Percentiles rank a stretch among this genome's conserved stretches.
These are phyloP conservation scores for Acanthopleura granulata DNA, from an alignment of 2,888 invertebrate genomes.

Conservation along the genomic window DNA sequence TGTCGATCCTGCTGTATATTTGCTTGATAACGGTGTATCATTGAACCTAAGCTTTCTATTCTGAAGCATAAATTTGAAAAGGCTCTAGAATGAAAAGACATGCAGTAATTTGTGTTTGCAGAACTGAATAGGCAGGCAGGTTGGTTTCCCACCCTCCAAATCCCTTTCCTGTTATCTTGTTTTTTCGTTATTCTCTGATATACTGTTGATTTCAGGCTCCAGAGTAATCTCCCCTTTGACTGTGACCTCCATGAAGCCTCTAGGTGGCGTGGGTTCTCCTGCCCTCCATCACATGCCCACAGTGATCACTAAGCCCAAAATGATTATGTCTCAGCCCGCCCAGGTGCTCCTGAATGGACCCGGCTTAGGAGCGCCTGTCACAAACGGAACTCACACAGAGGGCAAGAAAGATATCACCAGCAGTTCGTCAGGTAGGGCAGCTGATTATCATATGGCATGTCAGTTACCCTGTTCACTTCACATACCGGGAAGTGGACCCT, in stretches of 20 bases:
- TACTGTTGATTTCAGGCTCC: conserved; percentile 42
- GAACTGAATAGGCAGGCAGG: too few species aligned
- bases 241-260: conserved; percentile 34
- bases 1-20: too few species aligned
- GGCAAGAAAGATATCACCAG: conserved; percentile 39
- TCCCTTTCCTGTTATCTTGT: not conserved
- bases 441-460: not conserved
- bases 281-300: conserved; percentile 61
- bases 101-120: too few species aligned
- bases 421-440: not conserved
- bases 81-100: too few species aligned
- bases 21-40: too few species aligned
- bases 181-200: conserved; percentile 10
- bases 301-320: conserved; percentile 62
- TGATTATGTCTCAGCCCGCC: conserved; percentile 51
- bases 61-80: too few species aligned
- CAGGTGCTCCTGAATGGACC: conserved; percentile 57
- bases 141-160: too few species aligned
- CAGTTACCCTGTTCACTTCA: not conserved
- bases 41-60: too few species aligned
- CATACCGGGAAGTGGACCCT: not conserved
- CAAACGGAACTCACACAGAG: conserved; percentile 57
- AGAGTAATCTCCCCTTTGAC: conserved; percentile 53
- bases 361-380: conserved; percentile 37
- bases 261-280: conserved; percentile 34